Evolutionary conservation across 1,140 invertebrate genomes (phyloP), one percentile per base, ranked within the genome.

Genomic region (Panagrolaimus sp.): DNA sequence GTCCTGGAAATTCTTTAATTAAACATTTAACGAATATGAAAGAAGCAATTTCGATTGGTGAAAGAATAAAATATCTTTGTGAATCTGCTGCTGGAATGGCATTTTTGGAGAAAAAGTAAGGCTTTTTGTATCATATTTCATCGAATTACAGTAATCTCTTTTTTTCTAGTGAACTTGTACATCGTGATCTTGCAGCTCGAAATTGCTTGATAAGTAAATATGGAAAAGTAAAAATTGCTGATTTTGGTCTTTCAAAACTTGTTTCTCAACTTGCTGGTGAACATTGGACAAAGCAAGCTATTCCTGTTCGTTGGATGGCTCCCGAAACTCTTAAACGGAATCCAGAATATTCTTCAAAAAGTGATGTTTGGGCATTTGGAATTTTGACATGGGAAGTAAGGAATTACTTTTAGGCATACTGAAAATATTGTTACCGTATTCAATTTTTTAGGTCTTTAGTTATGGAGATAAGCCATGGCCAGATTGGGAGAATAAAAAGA

Each of bases 221-320:
- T 45, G 73, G 73, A 12, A 17, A 24, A 44, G 73, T 86, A 24
- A 98, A 98, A 86, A 96, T 98, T 77, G 93, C 93, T 0, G 95
- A 97, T 84, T 98, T 98, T 84, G 94, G 95, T 6, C 86, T 98
- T 17, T 93, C 94, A 0, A 87, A 94, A 76, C 93, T 96, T 83
- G 90, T 97, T 45, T 9, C 15, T 7, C 65, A 21, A 32, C 21
- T 26, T 24, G 52, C 10, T 62, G 10, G 8, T 17, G 10, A 48
- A 24, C 4, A 12, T 17, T 98, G 94, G 95, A 98, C 98, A 95
- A 58, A 14, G 2, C 10, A 58, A 26, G 14, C 15, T 4, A 58
- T 58, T 28, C 21, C 21, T 12, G 8, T 58, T 58, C 28, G 52
- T 14, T 26, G 52, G 95, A 98, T 98, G 95, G 93, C 94, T 0